Evolutionary conservation across 1,140 invertebrate genomes (phyloP), one percentile per base, ranked within the genome.

Genomic region (Maniola jurtina): DNA sequence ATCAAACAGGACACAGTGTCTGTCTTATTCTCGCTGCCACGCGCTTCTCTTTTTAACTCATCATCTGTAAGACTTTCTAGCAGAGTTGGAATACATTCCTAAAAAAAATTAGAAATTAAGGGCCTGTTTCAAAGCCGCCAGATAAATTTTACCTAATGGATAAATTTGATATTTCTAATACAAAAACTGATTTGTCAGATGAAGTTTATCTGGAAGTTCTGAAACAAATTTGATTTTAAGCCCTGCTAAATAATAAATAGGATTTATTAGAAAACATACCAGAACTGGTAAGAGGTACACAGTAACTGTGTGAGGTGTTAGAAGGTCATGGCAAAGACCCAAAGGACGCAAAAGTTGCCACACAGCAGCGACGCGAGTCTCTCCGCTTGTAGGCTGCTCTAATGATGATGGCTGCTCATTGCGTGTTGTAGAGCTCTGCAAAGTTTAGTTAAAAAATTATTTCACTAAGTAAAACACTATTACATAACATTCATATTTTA

Each of bases 11-110:
- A 97, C 69, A 98, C 96, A 33, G 96, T 95, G 91, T 98, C 97
- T 83, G 96, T 98, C 88, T 98, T 97, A 54, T 96, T 96, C 92
- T 99, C 98, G 66, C 82, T 89, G 79, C 97, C 98, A 89, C 98
- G 98, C 0, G 97, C 97, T 91, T 99, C 98, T 76, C 97, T 96
- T 86, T 99, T 99, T 55, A 99, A 89, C 87, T 99, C 98, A 68
- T 99, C 98, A 89, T 99, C 98, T n/a, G 97, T 97, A 79, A 99
- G 92, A 89, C 97, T 97, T 86, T 99, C 96, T 80, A 99, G 92
- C 84, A 98, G 95, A 81, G 95, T 94, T 74, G 97, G 96, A 76
- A 99, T 96, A 83, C 97, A 95, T 93, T 98, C 96, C 97, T 98
- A 11, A 6, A 61, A 54, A 7, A n/a, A 55, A 47, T 13, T 15